A percentile compares a stretch with the other conserved stretches of the same genome.
Conservation (phyloP, 2,888 invertebrate species). For the Nomada ruficornis region DNA sequence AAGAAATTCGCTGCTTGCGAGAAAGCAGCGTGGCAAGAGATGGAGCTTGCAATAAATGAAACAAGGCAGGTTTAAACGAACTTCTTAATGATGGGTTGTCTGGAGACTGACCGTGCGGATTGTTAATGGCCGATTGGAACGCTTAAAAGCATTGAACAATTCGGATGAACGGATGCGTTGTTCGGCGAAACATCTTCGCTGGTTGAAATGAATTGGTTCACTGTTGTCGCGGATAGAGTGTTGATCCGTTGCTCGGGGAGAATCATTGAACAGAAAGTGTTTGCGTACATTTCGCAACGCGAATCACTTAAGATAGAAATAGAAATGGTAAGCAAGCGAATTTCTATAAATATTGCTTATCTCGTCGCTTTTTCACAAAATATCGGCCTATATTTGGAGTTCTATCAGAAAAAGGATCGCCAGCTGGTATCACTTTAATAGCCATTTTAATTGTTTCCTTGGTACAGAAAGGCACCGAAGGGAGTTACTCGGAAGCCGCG, state of each 20-base stretch:
- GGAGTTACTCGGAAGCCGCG: neutral
- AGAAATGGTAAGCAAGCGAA: neutral
- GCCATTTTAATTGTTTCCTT: neutral
- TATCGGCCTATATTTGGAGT: neutral
- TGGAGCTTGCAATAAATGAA: neutral
- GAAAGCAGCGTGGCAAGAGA: neutral
- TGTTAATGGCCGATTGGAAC: constrained; percentile 39
- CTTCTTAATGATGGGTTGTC: constrained; percentile 15
- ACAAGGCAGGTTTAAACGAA: neutral
- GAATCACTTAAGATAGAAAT: constrained; percentile 1
- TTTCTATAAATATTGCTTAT: too few relatives aligned
- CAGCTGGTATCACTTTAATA: neutral
- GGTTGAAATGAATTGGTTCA: constrained; percentile 36
- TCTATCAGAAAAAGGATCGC: neutral
- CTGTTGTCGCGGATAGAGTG: constrained; percentile 32
- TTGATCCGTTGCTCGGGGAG: neutral
- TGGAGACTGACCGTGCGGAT: neutral
- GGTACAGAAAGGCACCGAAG: constrained; percentile 5
- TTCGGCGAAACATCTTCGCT: constrained; percentile 11
- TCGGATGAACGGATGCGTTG: constrained; percentile 56
- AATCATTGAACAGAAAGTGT: constrained; percentile 2
- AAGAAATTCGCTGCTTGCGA: neutral
- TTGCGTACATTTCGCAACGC: neutral
- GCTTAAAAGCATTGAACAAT: constrained; percentile 24
- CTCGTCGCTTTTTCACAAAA: neutral